Conservation (phyloP, 2,888 invertebrate genomes). For the Rhagonycha fulva region DNA sequence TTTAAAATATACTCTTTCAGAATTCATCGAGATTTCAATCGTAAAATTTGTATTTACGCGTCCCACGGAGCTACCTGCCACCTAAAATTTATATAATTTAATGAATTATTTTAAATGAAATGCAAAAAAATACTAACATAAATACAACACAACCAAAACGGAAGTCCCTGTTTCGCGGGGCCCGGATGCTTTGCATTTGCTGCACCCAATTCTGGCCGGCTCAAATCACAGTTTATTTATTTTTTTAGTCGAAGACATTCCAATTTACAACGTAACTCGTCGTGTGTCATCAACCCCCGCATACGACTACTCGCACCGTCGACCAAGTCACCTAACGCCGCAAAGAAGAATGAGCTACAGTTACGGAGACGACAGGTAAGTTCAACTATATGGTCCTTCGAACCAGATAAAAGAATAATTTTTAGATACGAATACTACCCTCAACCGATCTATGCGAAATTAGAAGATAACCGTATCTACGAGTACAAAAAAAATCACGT, state of each 20-base stretch:
- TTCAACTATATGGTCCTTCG: neutral
- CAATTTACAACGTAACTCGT: neutral
- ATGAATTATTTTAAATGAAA: too few species aligned
- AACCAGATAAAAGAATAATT: neutral
- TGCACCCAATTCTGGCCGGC: too few species aligned
- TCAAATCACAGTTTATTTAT: neutral
- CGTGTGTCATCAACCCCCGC: constrained; percentile 2
- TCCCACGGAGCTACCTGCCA: too few species aligned
- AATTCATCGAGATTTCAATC: too few species aligned
- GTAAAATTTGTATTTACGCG: too few species aligned
- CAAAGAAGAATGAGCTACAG: constrained; percentile 40
- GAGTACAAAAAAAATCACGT: constrained; percentile 43
- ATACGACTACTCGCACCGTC: neutral
- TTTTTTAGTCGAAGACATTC: neutral
- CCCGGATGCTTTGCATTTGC: too few species aligned
- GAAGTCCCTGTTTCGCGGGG: too few species aligned
- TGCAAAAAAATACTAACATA: too few species aligned
- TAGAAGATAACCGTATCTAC: constrained; percentile 36
- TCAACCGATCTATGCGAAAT: constrained; percentile 42
- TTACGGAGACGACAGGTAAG: constrained; percentile 37
- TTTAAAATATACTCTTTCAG: too few species aligned
- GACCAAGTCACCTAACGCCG: neutral
- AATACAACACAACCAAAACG: too few species aligned
- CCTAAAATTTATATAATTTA: too few species aligned
- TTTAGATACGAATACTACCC: constrained; percentile 38